Conservation (phyloP, 2,797 vertebrate species). For the Anableps anableps region DNA sequence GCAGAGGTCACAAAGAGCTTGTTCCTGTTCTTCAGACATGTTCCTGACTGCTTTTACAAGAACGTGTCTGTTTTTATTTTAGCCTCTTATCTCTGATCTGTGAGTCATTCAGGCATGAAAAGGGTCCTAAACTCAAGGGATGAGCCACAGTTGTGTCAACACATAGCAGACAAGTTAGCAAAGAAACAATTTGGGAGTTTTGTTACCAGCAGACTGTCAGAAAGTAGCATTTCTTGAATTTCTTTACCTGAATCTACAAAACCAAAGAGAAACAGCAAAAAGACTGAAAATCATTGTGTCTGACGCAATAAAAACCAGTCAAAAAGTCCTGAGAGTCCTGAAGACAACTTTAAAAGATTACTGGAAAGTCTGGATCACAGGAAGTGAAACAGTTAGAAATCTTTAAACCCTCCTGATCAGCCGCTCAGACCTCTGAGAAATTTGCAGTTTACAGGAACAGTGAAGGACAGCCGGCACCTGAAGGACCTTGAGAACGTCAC, state of each 20-base stretch:
- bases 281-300: background rate
- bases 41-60: background rate
- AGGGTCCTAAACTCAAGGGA: background rate
- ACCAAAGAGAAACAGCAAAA: background rate
- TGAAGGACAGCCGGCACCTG: background rate
- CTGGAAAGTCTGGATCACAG: background rate
- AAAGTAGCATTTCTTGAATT: background rate
- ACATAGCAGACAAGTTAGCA: background rate
- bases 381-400: background rate
- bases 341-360: background rate
- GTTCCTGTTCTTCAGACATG: background rate
- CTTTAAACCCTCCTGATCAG: background rate
- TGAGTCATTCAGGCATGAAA: background rate
- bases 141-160: background rate
- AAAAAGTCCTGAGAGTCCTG: background rate
- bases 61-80: background rate
- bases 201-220: background rate
- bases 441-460: background rate
- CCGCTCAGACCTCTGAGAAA: background rate
- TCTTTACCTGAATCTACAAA: background rate
- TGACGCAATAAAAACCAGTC: background rate
- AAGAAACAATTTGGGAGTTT: background rate
- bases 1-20: slow-evolving; percentile 12
- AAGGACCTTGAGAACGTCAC: background rate
- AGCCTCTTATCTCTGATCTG: background rate